Evolutionary conservation across 1,140 invertebrate species (phyloP).

Genomic region (Drosophila gunungcola): DNA sequence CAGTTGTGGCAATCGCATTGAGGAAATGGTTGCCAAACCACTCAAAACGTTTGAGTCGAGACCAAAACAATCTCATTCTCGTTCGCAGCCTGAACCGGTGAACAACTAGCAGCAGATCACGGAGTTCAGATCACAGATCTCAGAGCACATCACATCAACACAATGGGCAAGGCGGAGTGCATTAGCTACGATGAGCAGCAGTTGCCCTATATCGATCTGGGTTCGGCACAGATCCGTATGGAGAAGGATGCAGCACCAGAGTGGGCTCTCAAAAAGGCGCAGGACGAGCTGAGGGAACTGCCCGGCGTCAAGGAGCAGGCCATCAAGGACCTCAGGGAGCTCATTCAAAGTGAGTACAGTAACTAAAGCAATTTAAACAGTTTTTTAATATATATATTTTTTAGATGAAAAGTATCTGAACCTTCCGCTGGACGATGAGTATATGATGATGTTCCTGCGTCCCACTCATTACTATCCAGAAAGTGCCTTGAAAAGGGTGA

Average conservation of each 20-base stretch:
- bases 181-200: conserved; percentile 85
- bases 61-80: conserved; percentile 67
- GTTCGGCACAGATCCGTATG: conserved; percentile 85
- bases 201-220: conserved; percentile 86
- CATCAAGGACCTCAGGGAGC: conserved; percentile 86
- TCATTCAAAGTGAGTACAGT: conserved; percentile 74
- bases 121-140: conserved; percentile 4
- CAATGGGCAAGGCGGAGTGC: conserved; percentile 75
- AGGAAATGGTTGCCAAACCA: conserved; percentile 53
- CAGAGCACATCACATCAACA: conserved; percentile 17
- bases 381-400: conserved; percentile 1
- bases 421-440: conserved; percentile 87
- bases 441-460: conserved; percentile 88
- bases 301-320: conserved; percentile 88
- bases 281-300: conserved; percentile 88
- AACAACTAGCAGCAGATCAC: conserved; percentile 36
- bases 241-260: conserved; percentile 85
- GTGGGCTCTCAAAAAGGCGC: conserved; percentile 86
- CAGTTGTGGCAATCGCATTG: conserved; percentile 56
- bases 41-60: conserved; percentile 51
- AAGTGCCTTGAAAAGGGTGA: conserved; percentile 87
- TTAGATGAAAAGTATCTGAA: conserved; percentile 86
- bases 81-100: conserved; percentile 59
- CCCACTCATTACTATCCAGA: conserved; percentile 89
- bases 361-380: background rate